Base-by-base conservation (phyloP, 2,113 vertebrate genomes). In the Mungos mungo region DNA sequence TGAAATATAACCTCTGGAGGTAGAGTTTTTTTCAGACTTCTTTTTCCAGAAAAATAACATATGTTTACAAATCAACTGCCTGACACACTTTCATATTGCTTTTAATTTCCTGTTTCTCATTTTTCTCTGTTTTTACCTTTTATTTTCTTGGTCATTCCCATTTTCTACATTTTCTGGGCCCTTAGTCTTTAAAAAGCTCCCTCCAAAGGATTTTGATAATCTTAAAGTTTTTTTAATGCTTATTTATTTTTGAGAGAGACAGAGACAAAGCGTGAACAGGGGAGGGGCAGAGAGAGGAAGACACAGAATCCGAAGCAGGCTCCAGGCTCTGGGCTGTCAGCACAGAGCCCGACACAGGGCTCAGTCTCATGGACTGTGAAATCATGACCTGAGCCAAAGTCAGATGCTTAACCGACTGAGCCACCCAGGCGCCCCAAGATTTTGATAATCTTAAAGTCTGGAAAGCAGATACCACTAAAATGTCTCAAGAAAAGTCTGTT, bases 121-220 rank as follows among this genome's bases (percentile, higher is more conserved):
- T 60, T 66, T 7, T 29, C 7, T 80, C 25, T 79, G 57, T 35
- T 12, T 38, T 3, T 45, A 25, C 18, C 23, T 60, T 60, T 7
- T 45, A 8, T 41, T 89, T 66, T 45, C 45, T 71, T 84, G 15
- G 6, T 87, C 87, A 90, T 90, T 93, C n/a, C 13, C 31, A 25
- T 84, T 90, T 95, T 85, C 35, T 82, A 0, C n/a, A 57, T 88
- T 29, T 93, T 84, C 33, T 87, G 15, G 38, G 23, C 13, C 19
- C 68, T 77, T 88, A 27, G 11, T 68, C 25, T 97, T 90, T 33
- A 4, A 23, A 66, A 86, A 76, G 0, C 19, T 31, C 4, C 2
- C 27, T 35, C 52, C 27, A 38, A 76, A 96, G 60, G n/a, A 93
- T 88, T 88, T 41, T 72, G 90, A 95, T 81, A 87, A 60, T 87